Evolutionary conservation across 2,113 vertebrate genomes (phyloP).

Genomic region (Nibea coibor): DNA sequence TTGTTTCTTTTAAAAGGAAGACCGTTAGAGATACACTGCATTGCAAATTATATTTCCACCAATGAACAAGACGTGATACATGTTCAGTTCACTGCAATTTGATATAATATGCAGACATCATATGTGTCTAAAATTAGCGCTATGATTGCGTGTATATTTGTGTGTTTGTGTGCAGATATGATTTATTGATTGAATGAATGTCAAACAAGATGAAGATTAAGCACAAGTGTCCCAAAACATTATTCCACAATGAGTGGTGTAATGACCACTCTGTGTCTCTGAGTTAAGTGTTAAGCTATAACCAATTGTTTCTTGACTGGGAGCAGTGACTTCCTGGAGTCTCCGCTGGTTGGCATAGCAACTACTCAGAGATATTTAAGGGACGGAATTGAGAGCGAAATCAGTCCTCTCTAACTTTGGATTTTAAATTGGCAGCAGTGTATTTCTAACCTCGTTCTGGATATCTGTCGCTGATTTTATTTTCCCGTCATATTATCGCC

Average conservation of each 20-base stretch:
- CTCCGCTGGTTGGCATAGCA: not conserved
- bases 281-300: not conserved
- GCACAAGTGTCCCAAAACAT: conserved; percentile 68
- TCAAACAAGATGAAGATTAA: conserved; percentile 2
- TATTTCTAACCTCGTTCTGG: conserved; percentile 58
- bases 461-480: conserved; percentile 40
- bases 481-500: conserved; percentile 34
- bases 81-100: conserved; percentile 38
- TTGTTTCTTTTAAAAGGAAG: conserved; percentile 2
- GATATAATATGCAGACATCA: conserved; percentile 26
- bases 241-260: conserved; percentile 4
- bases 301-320: not conserved
- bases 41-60: conserved; percentile 59
- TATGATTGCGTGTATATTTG: conserved; percentile 25
- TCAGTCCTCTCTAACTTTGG: not conserved
- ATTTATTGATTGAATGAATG: conserved; percentile 36
- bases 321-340: not conserved
- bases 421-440: conserved; percentile 49
- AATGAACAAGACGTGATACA: conserved; percentile 47
- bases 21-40: conserved; percentile 75
- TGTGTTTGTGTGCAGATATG: conserved; percentile 16
- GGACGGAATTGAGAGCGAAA: not conserved
- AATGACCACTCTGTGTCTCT: not conserved
- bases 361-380: not conserved
- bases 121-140: conserved; percentile 21